A percentile compares a stretch with the other conserved stretches of the same genome.
Evolutionary conservation across 2,888 invertebrate genomes (phyloP).

Genomic region (Diogma glabrata): DNA sequence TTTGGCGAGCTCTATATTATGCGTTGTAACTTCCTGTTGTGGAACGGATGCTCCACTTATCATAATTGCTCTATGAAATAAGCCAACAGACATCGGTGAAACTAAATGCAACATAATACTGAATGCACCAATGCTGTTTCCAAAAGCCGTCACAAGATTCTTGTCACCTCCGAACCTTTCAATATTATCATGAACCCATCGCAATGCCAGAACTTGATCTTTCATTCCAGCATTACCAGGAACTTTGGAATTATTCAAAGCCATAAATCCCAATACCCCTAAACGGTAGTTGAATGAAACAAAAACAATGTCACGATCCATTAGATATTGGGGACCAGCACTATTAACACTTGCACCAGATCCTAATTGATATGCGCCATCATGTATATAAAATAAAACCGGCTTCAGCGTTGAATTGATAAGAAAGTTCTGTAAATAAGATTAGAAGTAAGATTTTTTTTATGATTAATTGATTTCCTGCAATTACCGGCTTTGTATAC

Average conservation of each 20-base stretch:
- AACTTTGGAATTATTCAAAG: slow-evolving; percentile 46
- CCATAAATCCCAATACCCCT: slow-evolving; percentile 41
- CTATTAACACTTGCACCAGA: slow-evolving; percentile 22
- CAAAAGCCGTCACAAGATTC: slow-evolving; percentile 46
- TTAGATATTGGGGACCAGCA: slow-evolving; percentile 27
- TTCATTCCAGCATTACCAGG: slow-evolving; percentile 56
- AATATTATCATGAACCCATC: slow-evolving; percentile 53
- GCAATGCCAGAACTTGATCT: slow-evolving; percentile 51
- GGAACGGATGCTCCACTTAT: slow-evolving; percentile 52
- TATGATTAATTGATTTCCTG: too few relatives aligned
- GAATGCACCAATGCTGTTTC: slow-evolving; percentile 42
- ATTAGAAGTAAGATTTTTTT: too few relatives aligned
- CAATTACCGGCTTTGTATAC: too few relatives aligned
- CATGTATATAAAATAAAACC: slow-evolving; percentile 30
- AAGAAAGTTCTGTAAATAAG: too few relatives aligned
- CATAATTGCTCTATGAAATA: slow-evolving; percentile 58
- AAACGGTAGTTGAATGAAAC: slow-evolving; percentile 31
- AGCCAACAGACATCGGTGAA: slow-evolving; percentile 50
- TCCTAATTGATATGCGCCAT: slow-evolving; percentile 25
- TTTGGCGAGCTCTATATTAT: slow-evolving; percentile 44
- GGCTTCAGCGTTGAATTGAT: too few relatives aligned
- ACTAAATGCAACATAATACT: slow-evolving; percentile 41
- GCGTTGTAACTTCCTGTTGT: too few relatives aligned
- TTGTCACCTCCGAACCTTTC: slow-evolving; percentile 53
- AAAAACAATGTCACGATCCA: slow-evolving; percentile 29